Evolutionary conservation across 2,113 vertebrate species (phyloP), one percentile per base, ranked within the genome.

Genomic region (Cyanoderma ruficeps): DNA sequence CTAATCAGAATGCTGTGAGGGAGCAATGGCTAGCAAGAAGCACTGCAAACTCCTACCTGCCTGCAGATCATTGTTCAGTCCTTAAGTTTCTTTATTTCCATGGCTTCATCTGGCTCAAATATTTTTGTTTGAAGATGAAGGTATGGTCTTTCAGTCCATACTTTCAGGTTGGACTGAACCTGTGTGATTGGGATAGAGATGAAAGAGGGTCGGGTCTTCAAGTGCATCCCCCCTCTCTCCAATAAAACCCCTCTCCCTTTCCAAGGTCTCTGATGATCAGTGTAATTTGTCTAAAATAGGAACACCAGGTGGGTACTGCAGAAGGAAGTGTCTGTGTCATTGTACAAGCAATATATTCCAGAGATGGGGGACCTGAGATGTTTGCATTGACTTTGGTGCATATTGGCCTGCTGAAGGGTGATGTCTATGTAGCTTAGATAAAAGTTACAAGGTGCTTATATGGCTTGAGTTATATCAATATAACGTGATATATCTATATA

Each of bases 141-240:
- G 25, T 57, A 27, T 13, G 12, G 12, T 57, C 21, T 42, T 67
- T 83, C 42, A 84, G 50, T 46, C 24, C 46, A 39, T 27, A 44
- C 2, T 44, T 60, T 41, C 55, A 68, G 63, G 1, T 7, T 69
- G 25, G 27, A 8, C 27, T 87, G 44, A 69, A 67, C 46, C 28
- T 63, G 5, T n/a, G 24, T 25, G 27, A 44, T 61, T 27, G n/a
- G 35, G 47, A 60, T 23, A 76, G n/a, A 76, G 24, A 47, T 2
- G 10, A 47, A 76, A 69, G 21, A 61, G 15, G 3, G 8, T 31
- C 0, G 0, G 10, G 12, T 55, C 25, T 61, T 61, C 14, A 55
- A 47, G 30, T 16, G 30, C 14, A 53, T 55, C 30, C 25, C 61
- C 6, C 10, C 2, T 10, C 37, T 25, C n/a, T 13, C 2, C 30